phyloP scores from a whole-genome alignment of 2,888 invertebrate genomes.

The Alentia gelatinosa region DNA sequence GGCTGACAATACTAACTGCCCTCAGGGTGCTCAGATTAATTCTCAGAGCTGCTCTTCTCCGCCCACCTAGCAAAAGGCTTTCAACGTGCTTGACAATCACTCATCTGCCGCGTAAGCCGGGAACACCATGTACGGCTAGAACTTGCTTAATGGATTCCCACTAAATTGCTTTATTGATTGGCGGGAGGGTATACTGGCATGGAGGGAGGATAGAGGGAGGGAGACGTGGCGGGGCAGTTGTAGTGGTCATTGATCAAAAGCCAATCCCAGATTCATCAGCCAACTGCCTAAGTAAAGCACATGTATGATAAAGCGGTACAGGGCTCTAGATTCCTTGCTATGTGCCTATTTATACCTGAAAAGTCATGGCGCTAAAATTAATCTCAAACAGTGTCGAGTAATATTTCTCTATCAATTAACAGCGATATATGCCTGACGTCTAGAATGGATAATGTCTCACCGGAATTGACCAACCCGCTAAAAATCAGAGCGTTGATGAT shows the following conservation, averaged over 20 bases:
- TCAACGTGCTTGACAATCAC: background rate
- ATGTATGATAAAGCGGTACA: background rate
- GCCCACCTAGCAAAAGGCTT: background rate
- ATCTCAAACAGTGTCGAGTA: background rate
- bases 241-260: slow-evolving; percentile 33
- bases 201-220: background rate
- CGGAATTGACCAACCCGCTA: background rate
- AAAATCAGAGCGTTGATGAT: background rate
- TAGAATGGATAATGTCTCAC: background rate
- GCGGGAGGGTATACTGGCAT: background rate
- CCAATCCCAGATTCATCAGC: background rate
- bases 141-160: background rate
- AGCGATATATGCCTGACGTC: no score
- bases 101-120: background rate
- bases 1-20: background rate
- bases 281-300: background rate
- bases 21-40: background rate
- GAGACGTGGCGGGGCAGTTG: background rate
- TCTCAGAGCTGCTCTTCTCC: background rate
- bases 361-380: background rate
- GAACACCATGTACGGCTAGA: background rate
- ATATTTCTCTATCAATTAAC: background rate
- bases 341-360: background rate
- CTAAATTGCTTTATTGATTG: slow-evolving; percentile 42
- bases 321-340: background rate